Evolutionary conservation across 2,797 vertebrate genomes (phyloP).

Genomic region (Aeoliscus strigatus): DNA sequence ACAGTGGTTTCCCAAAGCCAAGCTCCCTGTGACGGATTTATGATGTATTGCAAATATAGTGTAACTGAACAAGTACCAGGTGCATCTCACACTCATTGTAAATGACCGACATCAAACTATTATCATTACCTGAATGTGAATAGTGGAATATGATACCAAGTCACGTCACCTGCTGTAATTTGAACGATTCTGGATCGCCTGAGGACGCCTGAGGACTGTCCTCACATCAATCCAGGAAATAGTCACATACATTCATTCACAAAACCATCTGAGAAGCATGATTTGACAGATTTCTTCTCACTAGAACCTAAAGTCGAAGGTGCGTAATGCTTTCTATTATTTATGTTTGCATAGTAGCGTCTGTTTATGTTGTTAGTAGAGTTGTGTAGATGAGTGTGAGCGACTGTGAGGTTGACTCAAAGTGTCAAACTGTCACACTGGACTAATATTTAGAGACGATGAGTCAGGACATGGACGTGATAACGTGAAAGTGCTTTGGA

Average conservation of each 20-base stretch:
- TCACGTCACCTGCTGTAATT: constrained; percentile 34
- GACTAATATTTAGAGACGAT: too few species aligned
- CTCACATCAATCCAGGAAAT: constrained; percentile 34
- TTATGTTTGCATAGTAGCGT: constrained; percentile 62
- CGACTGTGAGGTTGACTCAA: too few species aligned
- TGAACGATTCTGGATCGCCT: constrained; percentile 32
- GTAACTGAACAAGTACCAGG: constrained; percentile 54
- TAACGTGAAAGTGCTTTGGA: too few species aligned
- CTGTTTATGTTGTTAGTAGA: constrained; percentile 59
- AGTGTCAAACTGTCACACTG: too few species aligned
- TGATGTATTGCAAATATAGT: constrained; percentile 51
- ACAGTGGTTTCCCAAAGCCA: constrained; percentile 40
- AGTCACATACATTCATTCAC: constrained; percentile 19
- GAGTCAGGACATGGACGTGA: too few species aligned
- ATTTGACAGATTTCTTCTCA: constrained; percentile 55
- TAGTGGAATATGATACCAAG: constrained; percentile 41
- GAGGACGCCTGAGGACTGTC: constrained; percentile 32
- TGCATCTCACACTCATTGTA: constrained; percentile 50
- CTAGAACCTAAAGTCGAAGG: constrained; percentile 52
- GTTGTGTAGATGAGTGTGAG: constrained; percentile 60
- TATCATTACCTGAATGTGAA: constrained; percentile 59
- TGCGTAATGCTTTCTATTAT: constrained; percentile 64
- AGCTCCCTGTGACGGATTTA: constrained; percentile 54
- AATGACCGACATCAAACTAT: constrained; percentile 49
- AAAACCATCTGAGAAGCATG: constrained; percentile 56